Base-by-base conservation (phyloP, 1,140 invertebrate species). In the Eriosoma lanigerum region DNA sequence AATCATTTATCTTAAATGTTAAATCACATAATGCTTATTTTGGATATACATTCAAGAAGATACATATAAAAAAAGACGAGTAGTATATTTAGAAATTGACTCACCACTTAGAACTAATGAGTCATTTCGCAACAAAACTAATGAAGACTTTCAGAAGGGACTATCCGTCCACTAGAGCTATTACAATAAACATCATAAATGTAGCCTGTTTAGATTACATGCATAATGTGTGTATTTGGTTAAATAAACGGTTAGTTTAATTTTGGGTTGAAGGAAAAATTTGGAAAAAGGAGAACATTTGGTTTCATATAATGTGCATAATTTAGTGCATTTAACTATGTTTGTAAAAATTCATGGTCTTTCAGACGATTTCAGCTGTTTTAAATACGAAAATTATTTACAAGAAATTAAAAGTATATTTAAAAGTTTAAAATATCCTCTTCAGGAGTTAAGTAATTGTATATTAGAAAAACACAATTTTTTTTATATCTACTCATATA, bases 351-450 rank as follows among this genome's bases (percentile, higher is more conserved):
- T 24, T 3, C 64, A 68, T 24, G 44, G 64, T 24, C 12, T 10
- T 21, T n/a, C 21, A 10, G n/a, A 68, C 21, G 21, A 12, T 15
- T 68, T 68, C 8, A 68, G 64, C 19, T 44, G 19, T 15, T 68
- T 68, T 46, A 68, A 19, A 24, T 68, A 68, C 46, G 38, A 68
- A 21, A 68, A 68, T 46, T 68, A 68, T 13, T 46, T 68, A 68
- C 44, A 68, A 26, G 44, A 24, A 21, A 46, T 68, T 21, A 68
- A 68, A 46, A 68, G 46, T 21, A 46, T n/a, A 46, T 1, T 68
- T 6, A 68, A 68, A 8, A 46, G 21, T 19, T 4, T 1, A 26
- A 72, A 26, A 29, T 72, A 50, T 32, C 68, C 68, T 2, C n/a
- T 72, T 6, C 24, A 72, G 24, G 68, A 72, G 24, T 9, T 52